These are phyloP conservation scores for Eulithis prunata DNA, from an alignment of 2,888 invertebrate genomes.

Conservation along the genomic window DNA sequence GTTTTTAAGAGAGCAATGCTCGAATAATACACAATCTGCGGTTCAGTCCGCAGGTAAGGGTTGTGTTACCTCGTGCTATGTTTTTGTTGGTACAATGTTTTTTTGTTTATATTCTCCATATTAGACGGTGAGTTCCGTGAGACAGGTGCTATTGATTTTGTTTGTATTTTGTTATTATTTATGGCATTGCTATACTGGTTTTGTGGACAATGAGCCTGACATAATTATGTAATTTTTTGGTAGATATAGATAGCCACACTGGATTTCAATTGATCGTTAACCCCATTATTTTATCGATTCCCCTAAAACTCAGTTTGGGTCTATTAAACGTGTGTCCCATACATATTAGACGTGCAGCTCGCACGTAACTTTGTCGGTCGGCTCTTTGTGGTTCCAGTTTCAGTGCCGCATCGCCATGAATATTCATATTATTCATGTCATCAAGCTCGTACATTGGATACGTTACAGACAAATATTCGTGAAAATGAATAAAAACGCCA, in stretches of 20 bases:
- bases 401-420: conserved; percentile 54
- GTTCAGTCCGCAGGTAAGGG: conserved; percentile 13
- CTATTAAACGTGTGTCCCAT: conserved; percentile 9
- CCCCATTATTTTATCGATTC: too few species aligned
- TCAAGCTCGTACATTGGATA: conserved; percentile 45
- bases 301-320: too few species aligned
- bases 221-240: too few species aligned
- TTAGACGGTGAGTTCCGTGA: not conserved
- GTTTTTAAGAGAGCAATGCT: conserved; percentile 30
- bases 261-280: too few species aligned
- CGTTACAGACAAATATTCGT: conserved; percentile 45
- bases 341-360: conserved; percentile 10
- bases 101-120: not conserved
- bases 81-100: not conserved
- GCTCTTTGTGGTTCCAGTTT: conserved; percentile 43
- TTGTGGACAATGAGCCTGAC: too few species aligned
- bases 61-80: not conserved
- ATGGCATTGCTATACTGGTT: too few species aligned
- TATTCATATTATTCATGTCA: conserved; percentile 65
- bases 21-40: conserved; percentile 27
- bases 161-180: too few species aligned
- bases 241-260: too few species aligned
- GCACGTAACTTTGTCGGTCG: conserved; percentile 60
- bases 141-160: too few species aligned
- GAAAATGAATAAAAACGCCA: conserved; percentile 45